These are phyloP conservation scores for Cinclus cinclus DNA, from an alignment of 2,113 vertebrate species.

Conservation along the genomic window DNA sequence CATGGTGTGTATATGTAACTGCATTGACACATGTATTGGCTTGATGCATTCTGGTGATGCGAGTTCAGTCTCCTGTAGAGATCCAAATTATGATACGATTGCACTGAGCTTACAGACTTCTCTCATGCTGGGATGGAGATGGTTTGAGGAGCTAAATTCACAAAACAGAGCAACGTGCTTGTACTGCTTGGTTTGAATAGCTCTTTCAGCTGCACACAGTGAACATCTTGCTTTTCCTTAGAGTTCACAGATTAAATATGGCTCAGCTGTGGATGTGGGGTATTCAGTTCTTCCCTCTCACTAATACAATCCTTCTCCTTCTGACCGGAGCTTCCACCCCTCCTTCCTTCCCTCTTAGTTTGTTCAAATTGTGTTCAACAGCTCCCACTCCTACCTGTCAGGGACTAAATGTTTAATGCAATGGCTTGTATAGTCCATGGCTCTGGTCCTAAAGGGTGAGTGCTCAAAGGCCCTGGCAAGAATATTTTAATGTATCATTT, in stretches of 20 bases:
- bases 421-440: neutral
- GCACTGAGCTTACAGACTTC: conserved; percentile 55
- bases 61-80: conserved; percentile 66
- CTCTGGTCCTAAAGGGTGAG: neutral
- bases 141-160: conserved; percentile 30
- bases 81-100: conserved; percentile 71
- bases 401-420: neutral
- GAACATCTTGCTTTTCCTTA: neutral
- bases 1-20: neutral
- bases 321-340: neutral
- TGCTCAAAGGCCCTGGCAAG: neutral
- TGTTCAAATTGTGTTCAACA: neutral
- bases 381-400: neutral
- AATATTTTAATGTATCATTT: neutral
- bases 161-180: neutral
- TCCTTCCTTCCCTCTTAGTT: neutral
- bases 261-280: neutral
- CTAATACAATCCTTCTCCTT: neutral
- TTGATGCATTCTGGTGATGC: conserved; percentile 38
- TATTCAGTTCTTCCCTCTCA: neutral
- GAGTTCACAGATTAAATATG: neutral
- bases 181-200: conserved; percentile 10
- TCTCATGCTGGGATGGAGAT: conserved; percentile 69
- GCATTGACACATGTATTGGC: conserved; percentile 37
- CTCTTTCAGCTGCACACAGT: neutral